These are phyloP conservation scores for Ischnura elegans DNA, from an alignment of 2,888 invertebrate genomes.

Conservation along the genomic window DNA sequence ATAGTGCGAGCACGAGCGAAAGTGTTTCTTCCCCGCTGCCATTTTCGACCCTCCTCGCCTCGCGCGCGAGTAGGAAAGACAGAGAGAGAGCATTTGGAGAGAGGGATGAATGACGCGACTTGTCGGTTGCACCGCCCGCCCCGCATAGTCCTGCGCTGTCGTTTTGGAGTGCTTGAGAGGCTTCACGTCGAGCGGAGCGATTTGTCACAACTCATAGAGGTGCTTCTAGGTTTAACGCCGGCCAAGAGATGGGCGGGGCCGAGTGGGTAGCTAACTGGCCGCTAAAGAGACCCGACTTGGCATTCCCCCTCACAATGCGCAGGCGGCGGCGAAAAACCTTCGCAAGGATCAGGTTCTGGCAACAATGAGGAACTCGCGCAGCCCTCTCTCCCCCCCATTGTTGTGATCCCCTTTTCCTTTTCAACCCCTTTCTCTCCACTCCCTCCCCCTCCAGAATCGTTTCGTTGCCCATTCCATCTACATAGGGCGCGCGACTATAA, in stretches of 20 bases:
- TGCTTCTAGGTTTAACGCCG: neutral
- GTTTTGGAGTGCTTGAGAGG: neutral
- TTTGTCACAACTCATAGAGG: neutral
- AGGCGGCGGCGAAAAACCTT: neutral
- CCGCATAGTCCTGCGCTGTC: neutral
- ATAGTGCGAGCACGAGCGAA: no score
- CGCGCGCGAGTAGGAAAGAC: neutral
- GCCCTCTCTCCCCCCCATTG: constrained; percentile 1
- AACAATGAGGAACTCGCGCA: neutral
- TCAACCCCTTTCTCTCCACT: neutral
- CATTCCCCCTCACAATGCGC: neutral
- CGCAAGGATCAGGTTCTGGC: neutral
- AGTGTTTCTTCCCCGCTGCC: no score
- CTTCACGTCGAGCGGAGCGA: neutral
- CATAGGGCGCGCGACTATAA: neutral
- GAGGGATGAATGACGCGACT: neutral
- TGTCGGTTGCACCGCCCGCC: neutral
- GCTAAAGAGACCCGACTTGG: neutral
- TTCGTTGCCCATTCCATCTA: neutral
- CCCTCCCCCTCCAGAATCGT: neutral
- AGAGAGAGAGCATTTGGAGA: no score
- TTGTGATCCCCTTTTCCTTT: neutral
- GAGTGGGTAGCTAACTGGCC: neutral
- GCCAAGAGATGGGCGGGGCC: neutral
- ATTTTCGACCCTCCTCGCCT: neutral